Evolutionary conservation across 2,888 invertebrate species (phyloP).

Genomic region (Herminia tarsipennalis): DNA sequence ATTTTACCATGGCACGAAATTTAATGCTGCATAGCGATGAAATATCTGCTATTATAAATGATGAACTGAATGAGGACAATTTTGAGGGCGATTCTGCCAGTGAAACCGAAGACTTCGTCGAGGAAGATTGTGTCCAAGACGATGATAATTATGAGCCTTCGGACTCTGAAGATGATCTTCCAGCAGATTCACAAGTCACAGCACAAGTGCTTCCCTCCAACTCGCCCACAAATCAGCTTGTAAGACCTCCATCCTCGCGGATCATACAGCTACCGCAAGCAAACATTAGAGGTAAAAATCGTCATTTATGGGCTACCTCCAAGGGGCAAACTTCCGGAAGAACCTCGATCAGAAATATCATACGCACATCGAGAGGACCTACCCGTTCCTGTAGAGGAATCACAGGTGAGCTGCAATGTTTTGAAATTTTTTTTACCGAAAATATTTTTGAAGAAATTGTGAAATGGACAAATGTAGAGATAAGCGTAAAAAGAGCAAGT

Average conservation of each 20-base stretch:
- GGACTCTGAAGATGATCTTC: constrained; percentile 7
- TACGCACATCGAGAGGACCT: constrained; percentile 15
- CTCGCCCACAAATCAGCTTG: too few relatives aligned
- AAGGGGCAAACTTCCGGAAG: background rate
- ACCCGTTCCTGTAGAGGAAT: constrained; percentile 10
- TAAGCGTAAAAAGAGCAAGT: constrained; percentile 6
- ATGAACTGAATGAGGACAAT: background rate
- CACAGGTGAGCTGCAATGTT: constrained; percentile 10
- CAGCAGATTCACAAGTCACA: too few relatives aligned
- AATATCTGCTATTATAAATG: too few relatives aligned
- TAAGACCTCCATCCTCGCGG: too few relatives aligned
- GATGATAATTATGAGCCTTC: constrained; percentile 5
- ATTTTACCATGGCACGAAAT: too few relatives aligned
- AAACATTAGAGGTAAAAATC: constrained; percentile 15
- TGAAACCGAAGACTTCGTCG: background rate
- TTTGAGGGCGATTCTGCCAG: background rate
- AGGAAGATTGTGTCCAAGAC: background rate
- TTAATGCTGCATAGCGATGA: too few relatives aligned
- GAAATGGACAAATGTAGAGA: constrained; percentile 21
- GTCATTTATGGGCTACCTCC: constrained; percentile 13
- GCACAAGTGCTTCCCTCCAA: too few relatives aligned
- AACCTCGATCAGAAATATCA: constrained; percentile 8
- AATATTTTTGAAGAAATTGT: constrained; percentile 24
- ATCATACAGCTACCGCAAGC: constrained; percentile 3
- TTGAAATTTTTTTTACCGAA: constrained; percentile 23